Conservation (phyloP, 2,888 invertebrate genomes). For the Hydraecia micacea region DNA sequence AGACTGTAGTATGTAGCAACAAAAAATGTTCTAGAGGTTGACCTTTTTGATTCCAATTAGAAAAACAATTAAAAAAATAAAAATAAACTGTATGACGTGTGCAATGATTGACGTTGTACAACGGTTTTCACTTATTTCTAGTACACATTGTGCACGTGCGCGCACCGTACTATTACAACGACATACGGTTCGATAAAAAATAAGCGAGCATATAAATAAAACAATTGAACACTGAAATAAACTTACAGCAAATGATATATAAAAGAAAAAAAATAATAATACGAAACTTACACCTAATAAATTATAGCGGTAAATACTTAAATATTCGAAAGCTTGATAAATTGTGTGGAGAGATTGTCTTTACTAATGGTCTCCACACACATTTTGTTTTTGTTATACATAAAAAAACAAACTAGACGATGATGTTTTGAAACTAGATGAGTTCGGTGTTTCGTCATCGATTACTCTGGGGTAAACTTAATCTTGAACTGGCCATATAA, state of each 20-base stretch:
- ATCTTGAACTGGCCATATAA: too few relatives aligned
- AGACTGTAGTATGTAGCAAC: neutral
- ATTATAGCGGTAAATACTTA: constrained; percentile 46
- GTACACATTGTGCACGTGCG: neutral
- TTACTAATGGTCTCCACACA: constrained; percentile 24
- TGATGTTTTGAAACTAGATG: too few relatives aligned
- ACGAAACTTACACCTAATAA: constrained; percentile 46
- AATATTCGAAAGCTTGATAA: constrained; percentile 52
- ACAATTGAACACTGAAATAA: constrained; percentile 7
- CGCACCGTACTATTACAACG: neutral
- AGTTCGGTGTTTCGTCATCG: too few relatives aligned
- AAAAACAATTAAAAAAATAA: neutral
- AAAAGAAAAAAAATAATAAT: too few relatives aligned
- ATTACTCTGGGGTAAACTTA: too few relatives aligned
- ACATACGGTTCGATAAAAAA: neutral
- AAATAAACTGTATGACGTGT: neutral
- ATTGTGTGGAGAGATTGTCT: constrained; percentile 39
- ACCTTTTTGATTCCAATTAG: neutral
- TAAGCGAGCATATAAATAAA: neutral
- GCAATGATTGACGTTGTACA: constrained; percentile 6
- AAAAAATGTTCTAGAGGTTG: neutral
- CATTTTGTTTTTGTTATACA: too few relatives aligned
- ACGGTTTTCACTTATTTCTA: neutral
- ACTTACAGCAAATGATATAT: neutral
- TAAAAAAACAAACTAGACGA: too few relatives aligned